phyloP scores from a whole-genome alignment of 2,113 vertebrate species.

The Zapus hudsonius region DNA sequence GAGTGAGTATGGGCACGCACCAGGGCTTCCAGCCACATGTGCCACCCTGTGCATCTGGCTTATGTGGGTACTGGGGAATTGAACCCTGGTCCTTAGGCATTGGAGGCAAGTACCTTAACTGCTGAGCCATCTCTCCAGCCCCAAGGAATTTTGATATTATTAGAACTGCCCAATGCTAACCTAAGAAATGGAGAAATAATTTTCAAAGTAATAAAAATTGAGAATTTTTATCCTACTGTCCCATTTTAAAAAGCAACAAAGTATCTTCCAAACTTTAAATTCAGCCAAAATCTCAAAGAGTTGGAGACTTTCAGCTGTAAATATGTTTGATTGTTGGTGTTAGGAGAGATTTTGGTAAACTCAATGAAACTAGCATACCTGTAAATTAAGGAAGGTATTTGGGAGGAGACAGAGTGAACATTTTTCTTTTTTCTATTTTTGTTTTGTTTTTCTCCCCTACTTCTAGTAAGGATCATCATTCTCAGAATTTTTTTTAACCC shows the following conservation, averaged over 20 bases:
- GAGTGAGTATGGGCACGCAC: too few species aligned
- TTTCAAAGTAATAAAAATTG: slow-evolving; percentile 37
- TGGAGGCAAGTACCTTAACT: too few species aligned
- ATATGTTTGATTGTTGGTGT: background rate
- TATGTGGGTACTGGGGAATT: too few species aligned
- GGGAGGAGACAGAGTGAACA: background rate
- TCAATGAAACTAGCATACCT: background rate
- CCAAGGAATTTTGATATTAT: slow-evolving; percentile 40
- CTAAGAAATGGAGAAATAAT: background rate
- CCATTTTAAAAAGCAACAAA: background rate
- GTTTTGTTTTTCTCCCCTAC: background rate
- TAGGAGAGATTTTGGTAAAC: background rate
- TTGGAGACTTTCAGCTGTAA: background rate
- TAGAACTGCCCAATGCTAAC: background rate
- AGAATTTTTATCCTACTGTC: background rate
- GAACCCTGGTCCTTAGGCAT: too few species aligned
- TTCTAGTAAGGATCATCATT: background rate
- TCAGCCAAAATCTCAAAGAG: background rate
- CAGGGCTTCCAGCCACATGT: too few species aligned
- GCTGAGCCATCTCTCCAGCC: too few species aligned
- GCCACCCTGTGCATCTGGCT: too few species aligned
- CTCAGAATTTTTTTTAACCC: background rate
- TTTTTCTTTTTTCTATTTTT: background rate
- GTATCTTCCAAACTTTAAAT: slow-evolving; percentile 20
- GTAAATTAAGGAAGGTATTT: background rate